Base-by-base conservation (phyloP, 1,140 invertebrate species). In the Trichogramma pretiosum region DNA sequence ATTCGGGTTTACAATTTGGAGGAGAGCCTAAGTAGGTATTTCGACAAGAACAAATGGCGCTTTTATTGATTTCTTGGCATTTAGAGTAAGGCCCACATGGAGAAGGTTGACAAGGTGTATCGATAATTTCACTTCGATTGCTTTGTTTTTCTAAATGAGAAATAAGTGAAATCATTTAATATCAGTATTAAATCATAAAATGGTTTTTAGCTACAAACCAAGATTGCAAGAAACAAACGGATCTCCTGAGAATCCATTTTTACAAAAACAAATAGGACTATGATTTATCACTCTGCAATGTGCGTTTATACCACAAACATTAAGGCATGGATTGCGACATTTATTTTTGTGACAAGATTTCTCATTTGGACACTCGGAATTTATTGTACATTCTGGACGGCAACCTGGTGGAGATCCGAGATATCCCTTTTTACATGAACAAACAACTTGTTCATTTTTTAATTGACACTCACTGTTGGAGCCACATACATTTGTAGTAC, bases 71-170 rank as follows among this genome's bases (percentile, higher is more conserved):
- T 47, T 78, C 67, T 53, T 77, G 73, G 61, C 87, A 89, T 57
- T 83, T 72, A 5, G 81, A 75, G 58, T 83, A 75, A 16, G 78
- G 72, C 5, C 85, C 85, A 64, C 85, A 88, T 16, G 84, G 85
- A 28, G 81, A 80, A 28, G 84, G 84, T 10, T 80, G 65, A 62
- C 85, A 88, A 28, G 84, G 83, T 65, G 86, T 76, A 55, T 70
- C 75, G 48, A 81, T 82, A 24, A 74, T 57, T 21, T 80, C 76
- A 53, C 77, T 75, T 56, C 85, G 87, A 41, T 80, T 64, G 43
- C 82, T 79, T 60, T 87, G 86, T 14, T 78, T 76, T 48, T 83
- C 85, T 60, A 85, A 88, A 32, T 83, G 82, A 44, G 78, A 61
- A 39, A 28, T 28, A 28, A 28, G 24, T 28, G 5, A 28, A 28